Percentiles rank a stretch among this genome's conserved stretches.
These are phyloP conservation scores for Melanotaenia parkinsoni DNA, from an alignment of 2,797 vertebrate genomes.

Conservation along the genomic window DNA sequence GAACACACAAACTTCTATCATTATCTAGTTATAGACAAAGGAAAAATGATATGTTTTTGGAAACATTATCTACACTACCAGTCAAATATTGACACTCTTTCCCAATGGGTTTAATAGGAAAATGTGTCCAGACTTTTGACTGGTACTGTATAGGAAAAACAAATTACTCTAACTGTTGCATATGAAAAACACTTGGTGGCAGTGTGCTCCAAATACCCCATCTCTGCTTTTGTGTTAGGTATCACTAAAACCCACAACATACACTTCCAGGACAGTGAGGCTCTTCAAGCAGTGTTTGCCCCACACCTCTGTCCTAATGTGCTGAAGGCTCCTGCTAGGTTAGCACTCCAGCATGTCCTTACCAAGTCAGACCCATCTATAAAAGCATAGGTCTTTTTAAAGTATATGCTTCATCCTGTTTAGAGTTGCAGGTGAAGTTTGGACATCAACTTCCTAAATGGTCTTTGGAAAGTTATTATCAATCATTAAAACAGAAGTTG, in stretches of 20 bases:
- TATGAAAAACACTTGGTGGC: constrained; percentile 68
- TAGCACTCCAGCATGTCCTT: constrained; percentile 39
- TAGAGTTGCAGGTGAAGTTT: no score
- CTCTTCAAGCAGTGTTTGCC: constrained; percentile 90
- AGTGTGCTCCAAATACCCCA: constrained; percentile 47
- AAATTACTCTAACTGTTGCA: constrained; percentile 12
- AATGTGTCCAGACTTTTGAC: no score
- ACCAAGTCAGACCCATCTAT: neutral
- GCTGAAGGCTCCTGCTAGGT: constrained; percentile 91
- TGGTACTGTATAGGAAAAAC: neutral
- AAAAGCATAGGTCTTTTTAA: neutral
- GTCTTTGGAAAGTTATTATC: neutral
- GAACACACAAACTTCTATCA: constrained; percentile 36
- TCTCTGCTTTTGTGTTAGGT: constrained; percentile 77
- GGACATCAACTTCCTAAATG: neutral
- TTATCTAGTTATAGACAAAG: neutral
- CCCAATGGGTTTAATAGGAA: no score
- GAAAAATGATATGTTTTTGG: no score
- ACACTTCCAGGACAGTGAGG: constrained; percentile 88
- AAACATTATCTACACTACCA: neutral
- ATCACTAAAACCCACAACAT: constrained; percentile 93
- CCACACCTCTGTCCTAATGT: constrained; percentile 87
- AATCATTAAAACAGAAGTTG: neutral
- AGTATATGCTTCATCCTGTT: no score
- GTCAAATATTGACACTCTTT: neutral